These are phyloP conservation scores for Henricia sp. DNA, from an alignment of 53 echinoderm and acorn worm species.

Conservation along the genomic window DNA sequence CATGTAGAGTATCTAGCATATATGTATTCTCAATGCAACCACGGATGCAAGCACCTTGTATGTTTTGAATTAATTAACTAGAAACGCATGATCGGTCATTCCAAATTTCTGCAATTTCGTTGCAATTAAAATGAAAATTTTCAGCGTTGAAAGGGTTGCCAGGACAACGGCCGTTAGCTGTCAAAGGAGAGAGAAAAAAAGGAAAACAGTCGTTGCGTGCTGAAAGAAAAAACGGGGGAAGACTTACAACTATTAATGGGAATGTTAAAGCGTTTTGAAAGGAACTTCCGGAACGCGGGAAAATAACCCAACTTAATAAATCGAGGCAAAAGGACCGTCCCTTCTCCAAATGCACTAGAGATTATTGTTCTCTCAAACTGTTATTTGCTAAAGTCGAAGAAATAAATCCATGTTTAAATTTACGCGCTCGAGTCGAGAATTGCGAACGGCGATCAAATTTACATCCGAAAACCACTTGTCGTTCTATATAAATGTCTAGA, in stretches of 20 bases:
- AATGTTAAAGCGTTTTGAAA: not conserved
- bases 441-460: too few relatives aligned
- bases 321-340: not conserved
- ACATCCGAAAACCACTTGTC: too few relatives aligned
- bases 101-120: not conserved
- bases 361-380: too few relatives aligned
- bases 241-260: not conserved
- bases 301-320: not conserved
- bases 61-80: conserved; percentile 28
- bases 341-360: not conserved
- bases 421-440: too few relatives aligned
- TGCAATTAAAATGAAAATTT: conserved; percentile 36
- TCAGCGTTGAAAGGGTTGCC: conserved; percentile 14
- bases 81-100: not conserved
- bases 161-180: not conserved
- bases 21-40: not conserved
- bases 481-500: too few relatives aligned
- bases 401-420: too few relatives aligned
- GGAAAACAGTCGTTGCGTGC: not conserved
- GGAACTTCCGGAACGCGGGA: not conserved
- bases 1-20: not conserved
- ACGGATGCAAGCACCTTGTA: not conserved
- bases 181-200: not conserved
- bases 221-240: not conserved
- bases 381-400: too few relatives aligned